phyloP scores from a whole-genome alignment of 1,140 invertebrate genomes.

The Drosophila pseudoobscura region DNA sequence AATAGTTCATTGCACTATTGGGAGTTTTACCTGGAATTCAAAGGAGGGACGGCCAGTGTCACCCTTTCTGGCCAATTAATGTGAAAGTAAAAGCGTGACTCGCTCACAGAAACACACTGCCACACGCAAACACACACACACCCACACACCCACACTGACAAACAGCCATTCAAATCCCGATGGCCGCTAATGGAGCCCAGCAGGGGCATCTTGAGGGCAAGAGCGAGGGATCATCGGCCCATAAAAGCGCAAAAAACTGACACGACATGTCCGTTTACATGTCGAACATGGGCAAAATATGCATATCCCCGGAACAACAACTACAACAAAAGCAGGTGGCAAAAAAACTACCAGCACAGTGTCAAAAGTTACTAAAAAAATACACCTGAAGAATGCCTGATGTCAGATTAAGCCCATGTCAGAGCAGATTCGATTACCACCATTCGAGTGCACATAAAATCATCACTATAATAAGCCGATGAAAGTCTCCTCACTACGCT shows the following conservation, averaged over 20 bases:
- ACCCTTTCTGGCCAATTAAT: slow-evolving; percentile 48
- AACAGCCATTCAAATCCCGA: slow-evolving; percentile 29
- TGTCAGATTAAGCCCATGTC: too few relatives aligned
- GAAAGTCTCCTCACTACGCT: too few relatives aligned
- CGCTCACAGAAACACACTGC: not conserved
- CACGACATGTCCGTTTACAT: slow-evolving; percentile 70
- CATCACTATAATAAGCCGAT: too few relatives aligned
- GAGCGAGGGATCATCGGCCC: slow-evolving; percentile 23
- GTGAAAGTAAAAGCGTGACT: slow-evolving; percentile 56
- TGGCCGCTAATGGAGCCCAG: slow-evolving; percentile 55
- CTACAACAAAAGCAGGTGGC: slow-evolving; percentile 54
- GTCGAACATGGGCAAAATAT: slow-evolving; percentile 71
- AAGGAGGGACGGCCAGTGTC: too few relatives aligned
- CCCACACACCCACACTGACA: not conserved
- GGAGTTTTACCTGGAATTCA: slow-evolving; percentile 1
- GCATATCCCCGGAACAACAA: slow-evolving; percentile 28
- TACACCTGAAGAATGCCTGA: too few relatives aligned
- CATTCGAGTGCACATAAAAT: too few relatives aligned
- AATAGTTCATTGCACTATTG: not conserved
- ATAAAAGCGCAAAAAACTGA: slow-evolving; percentile 43
- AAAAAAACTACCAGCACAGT: slow-evolving; percentile 32
- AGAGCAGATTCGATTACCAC: too few relatives aligned
- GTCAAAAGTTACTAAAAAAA: not conserved
- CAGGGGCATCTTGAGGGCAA: slow-evolving; percentile 37
- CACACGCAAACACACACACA: not conserved